These are phyloP conservation scores for Petrocephalus microphthalmus DNA, from an alignment of 2,113 vertebrate species.

Conservation along the genomic window DNA sequence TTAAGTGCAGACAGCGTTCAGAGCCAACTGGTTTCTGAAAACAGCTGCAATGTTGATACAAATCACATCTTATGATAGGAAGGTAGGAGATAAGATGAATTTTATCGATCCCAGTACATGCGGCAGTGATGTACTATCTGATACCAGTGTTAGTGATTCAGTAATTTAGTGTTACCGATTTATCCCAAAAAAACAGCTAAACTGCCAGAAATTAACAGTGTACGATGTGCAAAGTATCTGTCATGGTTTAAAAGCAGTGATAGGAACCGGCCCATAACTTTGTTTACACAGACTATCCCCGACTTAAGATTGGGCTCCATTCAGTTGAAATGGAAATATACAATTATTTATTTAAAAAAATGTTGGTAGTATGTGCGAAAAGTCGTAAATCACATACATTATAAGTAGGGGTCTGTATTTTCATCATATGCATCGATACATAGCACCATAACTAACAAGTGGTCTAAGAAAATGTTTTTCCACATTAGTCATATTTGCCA, in stretches of 20 bases:
- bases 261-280: background rate
- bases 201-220: background rate
- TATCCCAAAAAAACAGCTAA: background rate
- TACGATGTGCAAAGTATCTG: background rate
- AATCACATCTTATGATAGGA: background rate
- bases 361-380: background rate
- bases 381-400: background rate
- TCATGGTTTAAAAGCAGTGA: background rate
- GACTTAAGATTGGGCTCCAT: background rate
- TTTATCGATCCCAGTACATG: background rate
- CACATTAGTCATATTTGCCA: background rate
- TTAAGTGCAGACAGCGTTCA: background rate
- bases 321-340: background rate
- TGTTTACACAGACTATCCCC: background rate
- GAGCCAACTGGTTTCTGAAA: background rate
- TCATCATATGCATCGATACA: too few species aligned
- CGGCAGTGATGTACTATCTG: background rate
- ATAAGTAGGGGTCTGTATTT: background rate
- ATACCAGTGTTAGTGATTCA: background rate
- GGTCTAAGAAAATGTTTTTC: background rate
- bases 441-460: background rate
- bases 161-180: too few species aligned
- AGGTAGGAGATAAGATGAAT: background rate
- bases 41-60: background rate
- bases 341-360: background rate